Base-by-base conservation (phyloP, 2,888 invertebrate species). In the Platerodrilus igneus region DNA sequence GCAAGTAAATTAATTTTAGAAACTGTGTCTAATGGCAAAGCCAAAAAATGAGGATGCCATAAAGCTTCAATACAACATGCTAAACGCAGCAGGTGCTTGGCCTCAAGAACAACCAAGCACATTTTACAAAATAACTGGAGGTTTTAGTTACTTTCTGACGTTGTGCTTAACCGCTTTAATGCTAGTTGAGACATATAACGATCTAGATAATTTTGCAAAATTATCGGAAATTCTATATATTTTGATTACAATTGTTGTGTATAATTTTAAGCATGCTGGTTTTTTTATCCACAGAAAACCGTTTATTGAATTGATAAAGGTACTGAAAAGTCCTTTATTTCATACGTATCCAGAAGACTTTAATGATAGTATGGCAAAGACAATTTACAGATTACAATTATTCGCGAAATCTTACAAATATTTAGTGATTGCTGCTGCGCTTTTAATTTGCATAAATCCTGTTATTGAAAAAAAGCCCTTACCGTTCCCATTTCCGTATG, bases 401-500 rank as follows among this genome's bases (percentile, higher is more conserved):
- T 23, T 44, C 8, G 44, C 37, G 18, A 41, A 38, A 10, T 15
- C 19, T 8, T 44, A 41, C 17, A 27, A 32, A 29, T 33, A 35
- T 17, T 17, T 36, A 4, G 17, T 29, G 4, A n/a, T 32, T 7
- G 11, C 11, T 26, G 35, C 35, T 7, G 17, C 41, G 4, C 3
- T 32, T n/a, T 11, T 47, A 6, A 38, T 31, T 23, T 7, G 19
- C 1, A 21, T 39, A 19, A 39, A 32, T 22, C 47, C 47, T 2
- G 14, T 45, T 18, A 3, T 41, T 6, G 41, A 41, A 7, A 26
- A 38, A 2, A 36, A 36, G 21, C 33, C 34, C 5, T 29, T 40
- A 9, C 46, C 49, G 2, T 40, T 49, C 34, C 47, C 49, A n/a
- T 41, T 49, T 37, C 37, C 46, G n/a, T 47, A 36, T 30, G 37